A percentile compares a stretch with the other conserved stretches of the same genome.
These are phyloP conservation scores for Cinara cedri DNA, from an alignment of 2,888 invertebrate genomes.

Conservation along the genomic window DNA sequence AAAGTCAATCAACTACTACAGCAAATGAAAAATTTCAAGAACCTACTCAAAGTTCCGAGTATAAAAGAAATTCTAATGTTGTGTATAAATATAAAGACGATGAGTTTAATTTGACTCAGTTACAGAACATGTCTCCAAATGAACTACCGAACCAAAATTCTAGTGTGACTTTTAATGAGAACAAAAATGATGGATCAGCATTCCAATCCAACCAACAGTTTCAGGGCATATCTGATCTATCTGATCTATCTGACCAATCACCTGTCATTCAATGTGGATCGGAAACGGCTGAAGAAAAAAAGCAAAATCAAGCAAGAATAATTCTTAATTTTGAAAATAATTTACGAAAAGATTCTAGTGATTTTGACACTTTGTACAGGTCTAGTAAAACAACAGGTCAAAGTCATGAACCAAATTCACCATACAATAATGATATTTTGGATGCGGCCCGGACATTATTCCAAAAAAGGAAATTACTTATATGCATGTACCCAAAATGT, in stretches of 20 bases:
- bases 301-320: not conserved
- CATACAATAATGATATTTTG: slow-evolving; percentile 7
- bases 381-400: slow-evolving; percentile 8
- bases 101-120: not conserved
- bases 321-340: not conserved
- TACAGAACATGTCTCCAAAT: slow-evolving; percentile 1
- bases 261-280: slow-evolving; percentile 22
- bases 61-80: slow-evolving; percentile 29
- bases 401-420: slow-evolving; percentile 22
- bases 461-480: slow-evolving; percentile 31
- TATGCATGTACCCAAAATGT: slow-evolving; percentile 46
- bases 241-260: slow-evolving; percentile 27
- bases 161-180: slow-evolving; percentile 19
- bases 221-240: slow-evolving; percentile 37
- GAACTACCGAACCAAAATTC: slow-evolving; percentile 12
- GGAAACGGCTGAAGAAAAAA: slow-evolving; percentile 26
- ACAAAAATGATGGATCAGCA: not conserved
- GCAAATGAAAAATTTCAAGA: slow-evolving; percentile 4
- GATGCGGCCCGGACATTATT: slow-evolving; percentile 24
- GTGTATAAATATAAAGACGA: slow-evolving; percentile 16
- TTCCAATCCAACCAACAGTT: slow-evolving; percentile 42
- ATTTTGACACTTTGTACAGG: slow-evolving; percentile 21
- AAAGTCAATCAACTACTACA: slow-evolving; percentile 14
- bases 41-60: not conserved
- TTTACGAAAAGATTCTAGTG: not conserved